Evolutionary conservation across 35 echinoderm and acorn worm genomes (phyloP).

Genomic region (Apostichopus japonicus): DNA sequence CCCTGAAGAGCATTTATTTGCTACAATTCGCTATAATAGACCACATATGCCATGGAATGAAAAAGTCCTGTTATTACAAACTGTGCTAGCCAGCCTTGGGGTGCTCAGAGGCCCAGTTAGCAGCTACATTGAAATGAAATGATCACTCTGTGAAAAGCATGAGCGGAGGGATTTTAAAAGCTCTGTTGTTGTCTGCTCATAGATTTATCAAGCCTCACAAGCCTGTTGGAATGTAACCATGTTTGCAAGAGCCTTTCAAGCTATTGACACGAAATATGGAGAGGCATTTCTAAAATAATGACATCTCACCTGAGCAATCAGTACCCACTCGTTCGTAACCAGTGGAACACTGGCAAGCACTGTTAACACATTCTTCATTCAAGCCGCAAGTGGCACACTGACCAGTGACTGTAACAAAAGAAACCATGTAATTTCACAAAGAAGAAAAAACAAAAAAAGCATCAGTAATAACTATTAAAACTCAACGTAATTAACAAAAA

Average conservation of each 20-base stretch:
- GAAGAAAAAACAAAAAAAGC: not conserved
- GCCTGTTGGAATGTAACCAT: too few species aligned
- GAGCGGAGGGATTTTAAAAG: too few species aligned
- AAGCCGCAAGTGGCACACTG: not conserved
- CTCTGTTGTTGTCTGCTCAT: not conserved
- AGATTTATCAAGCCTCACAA: too few species aligned
- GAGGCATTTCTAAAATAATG: not conserved
- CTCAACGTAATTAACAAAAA: not conserved
- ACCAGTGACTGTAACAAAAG: not conserved
- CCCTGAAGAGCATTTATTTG: too few species aligned
- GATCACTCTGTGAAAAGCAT: too few species aligned
- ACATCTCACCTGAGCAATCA: not conserved
- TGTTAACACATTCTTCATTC: conserved; percentile 3
- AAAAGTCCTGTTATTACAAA: not conserved
- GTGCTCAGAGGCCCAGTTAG: too few species aligned
- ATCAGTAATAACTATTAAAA: not conserved
- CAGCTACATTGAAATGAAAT: too few species aligned
- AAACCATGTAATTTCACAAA: not conserved
- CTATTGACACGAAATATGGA: not conserved
- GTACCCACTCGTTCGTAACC: not conserved
- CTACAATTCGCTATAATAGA: too few species aligned
- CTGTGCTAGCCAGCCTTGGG: too few species aligned
- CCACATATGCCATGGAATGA: too few species aligned
- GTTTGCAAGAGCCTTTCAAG: not conserved
- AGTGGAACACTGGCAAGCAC: not conserved